Evolutionary conservation across 2,888 invertebrate genomes (phyloP).

Genomic region (Drosophila maculinotata): DNA sequence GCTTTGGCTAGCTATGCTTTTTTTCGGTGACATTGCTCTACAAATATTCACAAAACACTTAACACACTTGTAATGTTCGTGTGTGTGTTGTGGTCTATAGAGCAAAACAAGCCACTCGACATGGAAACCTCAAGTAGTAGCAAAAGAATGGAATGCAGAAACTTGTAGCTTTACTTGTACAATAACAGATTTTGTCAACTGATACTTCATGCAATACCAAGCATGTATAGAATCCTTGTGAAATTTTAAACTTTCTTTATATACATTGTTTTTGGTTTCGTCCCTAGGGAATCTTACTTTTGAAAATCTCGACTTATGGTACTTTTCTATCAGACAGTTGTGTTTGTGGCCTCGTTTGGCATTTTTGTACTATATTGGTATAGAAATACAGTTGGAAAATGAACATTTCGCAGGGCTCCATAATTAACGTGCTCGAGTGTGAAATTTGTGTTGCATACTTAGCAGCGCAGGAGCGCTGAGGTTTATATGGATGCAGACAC

Average conservation of each 20-base stretch:
- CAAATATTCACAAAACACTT: conserved; percentile 61
- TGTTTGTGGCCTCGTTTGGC: too few species aligned
- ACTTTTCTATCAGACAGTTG: too few species aligned
- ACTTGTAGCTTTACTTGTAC: neutral
- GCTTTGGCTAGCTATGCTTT: conserved; percentile 10
- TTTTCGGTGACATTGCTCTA: conserved; percentile 33
- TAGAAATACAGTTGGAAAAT: conserved; percentile 20
- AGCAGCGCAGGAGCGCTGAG: conserved; percentile 37
- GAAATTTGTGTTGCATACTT: conserved; percentile 78
- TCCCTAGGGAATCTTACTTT: too few species aligned
- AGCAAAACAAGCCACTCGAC: neutral
- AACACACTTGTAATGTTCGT: conserved; percentile 46
- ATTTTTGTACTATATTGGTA: conserved; percentile 15
- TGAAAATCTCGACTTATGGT: too few species aligned
- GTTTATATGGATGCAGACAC: conserved; percentile 2
- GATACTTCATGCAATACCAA: neutral
- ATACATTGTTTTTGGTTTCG: too few species aligned
- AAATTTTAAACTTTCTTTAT: neutral
- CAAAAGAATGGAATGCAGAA: neutral
- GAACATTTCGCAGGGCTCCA: conserved; percentile 13
- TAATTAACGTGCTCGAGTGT: conserved; percentile 77
- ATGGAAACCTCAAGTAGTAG: conserved; percentile 1
- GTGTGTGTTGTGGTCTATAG: conserved; percentile 21
- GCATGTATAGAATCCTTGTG: neutral
- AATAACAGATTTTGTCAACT: neutral